Evolutionary conservation across 2,113 vertebrate species (phyloP), one percentile per base, ranked within the genome.

Genomic region (Dunckerocampus dactyliophorus): DNA sequence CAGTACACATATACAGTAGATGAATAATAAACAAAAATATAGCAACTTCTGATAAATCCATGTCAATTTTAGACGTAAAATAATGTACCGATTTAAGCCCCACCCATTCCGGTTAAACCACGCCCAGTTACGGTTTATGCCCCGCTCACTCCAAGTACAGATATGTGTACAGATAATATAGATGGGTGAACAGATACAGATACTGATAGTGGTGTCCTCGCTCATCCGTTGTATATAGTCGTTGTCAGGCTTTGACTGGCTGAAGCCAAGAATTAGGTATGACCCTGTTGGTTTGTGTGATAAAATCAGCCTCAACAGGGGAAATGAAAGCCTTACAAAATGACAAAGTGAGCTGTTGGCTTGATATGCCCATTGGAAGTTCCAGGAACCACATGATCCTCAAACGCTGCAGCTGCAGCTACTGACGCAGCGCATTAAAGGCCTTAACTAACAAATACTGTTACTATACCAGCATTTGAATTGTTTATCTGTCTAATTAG

Each of bases 271-370:
- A 55, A 54, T 66, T 61, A 48, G 51, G 57, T 77, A 74, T 79
- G 58, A 55, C 51, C 67, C 67, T 77, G 75, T 82, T 80, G 82
- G 65, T 76, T 82, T 65, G 60, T 54, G 42, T 70, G 82, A 84
- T 84, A 75, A 76, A 71, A 79, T 84, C 82, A 70, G 59, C 46
- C 66, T 49, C 75, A 75, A 56, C 71, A 77, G 71, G 77, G 81
- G 74, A 82, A 84, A 86, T 81, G 80, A 84, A 81, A 81, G 67
- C 62, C 75, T 59, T 17, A 55, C 68, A 63, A 62, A 47, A 49
- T 21, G 58, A 78, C 74, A 80, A 76, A 74, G 57, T 47, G 76
- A 82, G 81, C 72, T 21, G 66, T 54, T 63, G 72, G 54, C 51
- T 47, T 74, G 84, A 83, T 77, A 69, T 12, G 77, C 79, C 75